These are phyloP conservation scores for Melanogrammus aeglefinus DNA, from an alignment of 2,797 vertebrate genomes.

Conservation along the genomic window DNA sequence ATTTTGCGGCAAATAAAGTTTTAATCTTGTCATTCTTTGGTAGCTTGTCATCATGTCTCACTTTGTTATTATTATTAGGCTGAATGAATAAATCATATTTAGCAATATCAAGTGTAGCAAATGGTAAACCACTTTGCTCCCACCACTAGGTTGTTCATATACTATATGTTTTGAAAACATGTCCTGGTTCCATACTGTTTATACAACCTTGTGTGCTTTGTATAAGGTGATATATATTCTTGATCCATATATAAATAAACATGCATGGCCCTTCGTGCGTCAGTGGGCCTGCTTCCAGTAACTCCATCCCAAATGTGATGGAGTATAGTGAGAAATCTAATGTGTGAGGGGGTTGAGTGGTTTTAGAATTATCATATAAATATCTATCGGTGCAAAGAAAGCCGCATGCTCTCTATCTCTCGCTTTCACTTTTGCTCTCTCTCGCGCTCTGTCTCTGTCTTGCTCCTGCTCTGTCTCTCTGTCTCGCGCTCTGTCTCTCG, in stretches of 20 bases:
- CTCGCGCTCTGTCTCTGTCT: neutral
- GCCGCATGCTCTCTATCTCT: conserved; percentile 30
- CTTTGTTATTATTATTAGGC: too few relatives aligned
- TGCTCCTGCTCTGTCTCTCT: neutral
- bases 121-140: too few relatives aligned
- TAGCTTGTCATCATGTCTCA: too few relatives aligned
- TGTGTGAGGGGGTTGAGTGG: conserved; percentile 54
- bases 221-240: conserved; percentile 26
- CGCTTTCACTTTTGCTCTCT: neutral
- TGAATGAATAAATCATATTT: too few relatives aligned
- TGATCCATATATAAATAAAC: conserved; percentile 29
- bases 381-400: conserved; percentile 60
- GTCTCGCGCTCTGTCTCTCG: conserved; percentile 14
- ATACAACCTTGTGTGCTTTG: too few relatives aligned
- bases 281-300: neutral
- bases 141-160: conserved; percentile 35
- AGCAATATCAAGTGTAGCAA: too few relatives aligned
- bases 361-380: conserved; percentile 69
- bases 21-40: too few relatives aligned
- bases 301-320: conserved; percentile 47
- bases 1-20: too few relatives aligned
- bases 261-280: neutral
- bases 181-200: too few relatives aligned
- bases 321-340: conserved; percentile 59
- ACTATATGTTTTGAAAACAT: conserved; percentile 30